Evolutionary conservation across 2,888 invertebrate species (phyloP).

Genomic region (Limnephilus auricula): DNA sequence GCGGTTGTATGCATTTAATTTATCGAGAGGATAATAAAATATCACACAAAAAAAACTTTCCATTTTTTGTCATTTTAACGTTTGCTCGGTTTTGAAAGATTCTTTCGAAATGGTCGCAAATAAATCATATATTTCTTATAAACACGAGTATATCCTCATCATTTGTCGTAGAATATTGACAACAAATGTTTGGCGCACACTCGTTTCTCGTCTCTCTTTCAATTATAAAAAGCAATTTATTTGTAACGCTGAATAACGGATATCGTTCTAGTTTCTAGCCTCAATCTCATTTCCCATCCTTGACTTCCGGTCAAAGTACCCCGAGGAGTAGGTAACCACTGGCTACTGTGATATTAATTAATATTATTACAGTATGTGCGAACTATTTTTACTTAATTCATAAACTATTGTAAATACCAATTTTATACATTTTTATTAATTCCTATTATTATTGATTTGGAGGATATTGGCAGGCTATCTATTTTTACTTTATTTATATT

Average conservation of each 20-base stretch:
- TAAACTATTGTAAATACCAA: no score
- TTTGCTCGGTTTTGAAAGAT: no score
- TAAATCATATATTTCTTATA: neutral
- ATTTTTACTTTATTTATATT: no score
- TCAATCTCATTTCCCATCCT: neutral
- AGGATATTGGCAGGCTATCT: no score
- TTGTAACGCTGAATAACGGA: neutral
- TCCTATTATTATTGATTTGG: no score
- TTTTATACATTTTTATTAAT: no score
- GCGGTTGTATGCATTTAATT: no score
- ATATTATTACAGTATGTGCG: no score
- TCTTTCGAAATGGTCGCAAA: neutral
- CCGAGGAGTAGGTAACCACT: neutral
- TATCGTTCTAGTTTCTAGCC: neutral
- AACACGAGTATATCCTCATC: neutral
- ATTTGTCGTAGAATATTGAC: neutral
- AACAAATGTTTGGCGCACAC: neutral
- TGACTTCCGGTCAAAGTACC: conserved; percentile 4
- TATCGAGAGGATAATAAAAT: no score
- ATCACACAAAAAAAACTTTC: no score
- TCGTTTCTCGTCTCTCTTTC: neutral
- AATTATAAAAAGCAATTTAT: neutral
- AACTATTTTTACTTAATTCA: no score
- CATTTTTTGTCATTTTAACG: no score
- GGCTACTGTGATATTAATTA: neutral